A percentile compares a stretch with the other conserved stretches of the same genome.
Evolutionary conservation across 2,797 vertebrate species (phyloP).

Genomic region (Argya squamiceps): DNA sequence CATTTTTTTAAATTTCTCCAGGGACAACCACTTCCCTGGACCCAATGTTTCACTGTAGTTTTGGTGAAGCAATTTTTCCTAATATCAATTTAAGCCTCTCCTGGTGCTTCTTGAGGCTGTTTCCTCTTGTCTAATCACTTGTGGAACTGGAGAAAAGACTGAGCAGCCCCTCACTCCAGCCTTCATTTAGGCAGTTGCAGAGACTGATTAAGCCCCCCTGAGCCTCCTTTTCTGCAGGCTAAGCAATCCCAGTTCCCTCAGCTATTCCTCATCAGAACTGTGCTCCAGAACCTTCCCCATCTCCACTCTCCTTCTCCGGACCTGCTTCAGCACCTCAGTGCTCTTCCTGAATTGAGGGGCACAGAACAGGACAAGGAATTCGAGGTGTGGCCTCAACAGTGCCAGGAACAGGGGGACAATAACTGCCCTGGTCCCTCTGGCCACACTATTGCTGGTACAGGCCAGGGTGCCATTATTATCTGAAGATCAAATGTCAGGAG

Average conservation of each 20-base stretch:
- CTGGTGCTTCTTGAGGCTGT: background rate
- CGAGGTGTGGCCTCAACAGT: background rate
- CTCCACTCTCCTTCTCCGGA: background rate
- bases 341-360: background rate
- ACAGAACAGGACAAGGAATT: no score
- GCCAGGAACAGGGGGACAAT: accelerated
- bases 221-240: background rate
- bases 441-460: no score
- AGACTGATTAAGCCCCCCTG: accelerated
- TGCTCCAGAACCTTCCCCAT: background rate
- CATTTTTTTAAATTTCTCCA: background rate
- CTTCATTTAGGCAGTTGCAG: background rate
- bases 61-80: background rate
- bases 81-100: background rate
- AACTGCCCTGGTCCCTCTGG: background rate
- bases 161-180: accelerated
- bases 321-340: accelerated
- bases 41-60: background rate
- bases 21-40: background rate
- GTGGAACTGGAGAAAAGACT: background rate
- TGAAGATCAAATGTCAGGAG: accelerated
- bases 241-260: background rate
- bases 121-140: background rate
- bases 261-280: background rate
- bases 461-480: background rate